phyloP scores from a whole-genome alignment of 1,140 invertebrate species.

The Andricus grossulariae region DNA sequence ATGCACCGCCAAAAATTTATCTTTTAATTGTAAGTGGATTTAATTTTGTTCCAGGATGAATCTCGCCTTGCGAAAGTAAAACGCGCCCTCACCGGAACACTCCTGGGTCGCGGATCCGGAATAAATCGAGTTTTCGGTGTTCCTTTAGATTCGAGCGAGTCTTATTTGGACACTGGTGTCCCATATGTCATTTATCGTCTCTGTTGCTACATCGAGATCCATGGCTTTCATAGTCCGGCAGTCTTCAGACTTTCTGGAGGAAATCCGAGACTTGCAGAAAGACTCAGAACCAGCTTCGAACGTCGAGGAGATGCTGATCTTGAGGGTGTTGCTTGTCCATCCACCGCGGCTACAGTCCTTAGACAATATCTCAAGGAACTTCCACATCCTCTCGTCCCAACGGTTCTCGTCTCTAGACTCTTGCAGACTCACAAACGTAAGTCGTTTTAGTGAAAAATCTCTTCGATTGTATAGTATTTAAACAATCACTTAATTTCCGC shows the following conservation, averaged over 20 bases:
- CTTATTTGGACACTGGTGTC: constrained; percentile 69
- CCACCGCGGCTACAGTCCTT: constrained; percentile 73
- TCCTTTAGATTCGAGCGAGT: constrained; percentile 66
- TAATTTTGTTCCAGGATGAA: constrained; percentile 63
- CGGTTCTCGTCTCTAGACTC: constrained; percentile 68
- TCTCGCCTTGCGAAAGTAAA: constrained; percentile 72
- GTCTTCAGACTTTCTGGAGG: constrained; percentile 72
- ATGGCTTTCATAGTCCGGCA: constrained; percentile 70
- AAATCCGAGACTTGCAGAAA: constrained; percentile 70
- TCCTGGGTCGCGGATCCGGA: constrained; percentile 63
- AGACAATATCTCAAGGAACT: constrained; percentile 75
- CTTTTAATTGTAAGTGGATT: not conserved
- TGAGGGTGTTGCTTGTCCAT: constrained; percentile 71
- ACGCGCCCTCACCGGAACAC: constrained; percentile 68
- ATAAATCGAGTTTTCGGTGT: constrained; percentile 67
- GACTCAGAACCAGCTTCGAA: constrained; percentile 72
- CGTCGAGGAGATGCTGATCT: constrained; percentile 75
- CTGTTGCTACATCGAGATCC: constrained; percentile 71
- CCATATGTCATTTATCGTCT: constrained; percentile 73
- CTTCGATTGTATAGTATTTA: no score
- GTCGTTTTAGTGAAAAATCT: constrained; percentile 39
- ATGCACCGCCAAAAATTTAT: no score
- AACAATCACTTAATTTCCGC: no score
- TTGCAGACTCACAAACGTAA: constrained; percentile 68
- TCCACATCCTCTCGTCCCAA: constrained; percentile 73